Evolutionary conservation across 1,140 invertebrate species (phyloP).

Genomic region (Myzus persicae): DNA sequence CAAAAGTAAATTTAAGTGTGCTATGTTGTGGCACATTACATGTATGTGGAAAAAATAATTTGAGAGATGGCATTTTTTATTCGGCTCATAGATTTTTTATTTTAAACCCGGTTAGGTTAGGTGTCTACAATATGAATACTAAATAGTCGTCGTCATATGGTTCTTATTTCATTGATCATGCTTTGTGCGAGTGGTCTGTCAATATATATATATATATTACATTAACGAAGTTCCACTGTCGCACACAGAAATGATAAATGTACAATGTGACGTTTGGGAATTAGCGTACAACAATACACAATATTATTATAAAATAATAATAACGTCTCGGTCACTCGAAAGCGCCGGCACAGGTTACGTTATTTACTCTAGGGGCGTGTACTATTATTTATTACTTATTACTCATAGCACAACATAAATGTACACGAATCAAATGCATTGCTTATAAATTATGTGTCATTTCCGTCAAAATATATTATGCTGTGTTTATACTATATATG

Average conservation of each 20-base stretch:
- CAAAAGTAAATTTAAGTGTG: neutral
- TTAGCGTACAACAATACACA: neutral
- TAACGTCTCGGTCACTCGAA: neutral
- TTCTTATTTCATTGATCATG: neutral
- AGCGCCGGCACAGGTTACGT: neutral
- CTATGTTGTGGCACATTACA: neutral
- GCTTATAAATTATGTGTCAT: neutral
- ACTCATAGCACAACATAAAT: neutral
- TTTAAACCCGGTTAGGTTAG: too few relatives aligned
- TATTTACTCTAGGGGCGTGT: neutral
- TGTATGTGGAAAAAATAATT: neutral
- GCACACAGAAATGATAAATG: neutral
- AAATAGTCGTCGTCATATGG: too few relatives aligned
- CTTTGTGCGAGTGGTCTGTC: neutral
- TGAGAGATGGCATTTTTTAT: neutral
- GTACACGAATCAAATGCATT: neutral
- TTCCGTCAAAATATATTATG: neutral
- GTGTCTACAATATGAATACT: neutral
- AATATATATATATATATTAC: neutral
- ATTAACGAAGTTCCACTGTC: neutral
- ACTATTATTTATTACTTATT: neutral
- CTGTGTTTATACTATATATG: neutral
- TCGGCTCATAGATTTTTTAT: too few relatives aligned
- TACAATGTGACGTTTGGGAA: neutral
- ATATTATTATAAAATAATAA: slow-evolving; percentile 17